Percentiles rank a stretch among this genome's conserved stretches.
phyloP scores from a whole-genome alignment of 2,888 invertebrate genomes.

The Trichogramma evanescens region DNA sequence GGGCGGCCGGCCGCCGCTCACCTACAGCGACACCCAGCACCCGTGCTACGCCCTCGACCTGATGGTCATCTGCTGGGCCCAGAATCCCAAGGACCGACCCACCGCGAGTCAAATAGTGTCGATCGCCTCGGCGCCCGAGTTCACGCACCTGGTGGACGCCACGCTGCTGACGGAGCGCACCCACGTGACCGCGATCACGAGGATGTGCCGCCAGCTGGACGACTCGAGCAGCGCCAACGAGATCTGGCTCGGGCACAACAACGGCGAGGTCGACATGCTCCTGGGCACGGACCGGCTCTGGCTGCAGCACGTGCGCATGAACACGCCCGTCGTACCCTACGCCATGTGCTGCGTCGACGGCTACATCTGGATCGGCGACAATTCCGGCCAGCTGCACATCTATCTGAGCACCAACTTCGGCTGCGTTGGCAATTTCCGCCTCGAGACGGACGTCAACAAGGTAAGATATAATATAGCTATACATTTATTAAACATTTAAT shows the following conservation, averaged over 20 bases:
- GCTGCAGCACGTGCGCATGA: constrained; percentile 54
- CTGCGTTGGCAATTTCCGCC: constrained; percentile 38
- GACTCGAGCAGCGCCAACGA: constrained; percentile 50
- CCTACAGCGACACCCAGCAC: constrained; percentile 75
- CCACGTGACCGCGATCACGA: constrained; percentile 55
- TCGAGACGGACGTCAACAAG: constrained; percentile 61
- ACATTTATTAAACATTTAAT: too few species aligned
- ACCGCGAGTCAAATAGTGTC: constrained; percentile 93
- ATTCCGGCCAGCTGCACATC: constrained; percentile 74
- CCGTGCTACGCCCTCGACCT: constrained; percentile 85
- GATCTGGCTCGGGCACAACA: constrained; percentile 68
- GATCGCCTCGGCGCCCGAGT: constrained; percentile 86
- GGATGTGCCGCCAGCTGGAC: constrained; percentile 37
- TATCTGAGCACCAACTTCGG: constrained; percentile 57
- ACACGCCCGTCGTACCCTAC: constrained; percentile 56
- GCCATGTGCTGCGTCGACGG: constrained; percentile 70
- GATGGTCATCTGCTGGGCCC: constrained; percentile 95
- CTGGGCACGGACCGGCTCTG: constrained; percentile 53
- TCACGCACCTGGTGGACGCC: constrained; percentile 77
- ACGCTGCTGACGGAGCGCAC: constrained; percentile 65
- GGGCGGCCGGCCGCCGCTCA: constrained; percentile 84
- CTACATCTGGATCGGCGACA: constrained; percentile 86
- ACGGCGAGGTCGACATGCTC: constrained; percentile 60
- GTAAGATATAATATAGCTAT: background rate
- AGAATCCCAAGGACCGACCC: constrained; percentile 77